These are phyloP conservation scores for Habropoda laboriosa DNA, from an alignment of 1,140 invertebrate species.

Conservation along the genomic window DNA sequence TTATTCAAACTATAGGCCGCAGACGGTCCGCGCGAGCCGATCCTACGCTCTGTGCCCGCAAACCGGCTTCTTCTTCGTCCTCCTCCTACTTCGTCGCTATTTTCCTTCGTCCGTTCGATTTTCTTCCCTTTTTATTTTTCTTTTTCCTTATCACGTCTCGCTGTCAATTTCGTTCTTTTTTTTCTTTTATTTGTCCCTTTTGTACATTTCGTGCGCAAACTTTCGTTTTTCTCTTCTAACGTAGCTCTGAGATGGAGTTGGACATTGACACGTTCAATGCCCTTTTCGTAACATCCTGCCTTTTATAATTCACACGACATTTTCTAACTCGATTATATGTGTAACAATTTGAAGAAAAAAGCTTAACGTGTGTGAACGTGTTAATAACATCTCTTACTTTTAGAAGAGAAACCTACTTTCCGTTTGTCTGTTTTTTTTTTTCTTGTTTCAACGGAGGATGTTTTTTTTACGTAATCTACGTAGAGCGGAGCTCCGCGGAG, in stretches of 20 bases:
- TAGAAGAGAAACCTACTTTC: too few species aligned
- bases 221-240: too few species aligned
- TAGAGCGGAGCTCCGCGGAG: background rate
- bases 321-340: too few species aligned
- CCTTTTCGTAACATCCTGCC: too few species aligned
- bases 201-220: too few species aligned
- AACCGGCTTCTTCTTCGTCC: background rate
- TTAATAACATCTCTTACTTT: background rate
- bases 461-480: background rate
- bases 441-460: background rate
- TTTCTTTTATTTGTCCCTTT: background rate
- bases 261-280: too few species aligned
- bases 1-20: background rate
- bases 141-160: background rate
- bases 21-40: background rate
- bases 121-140: background rate
- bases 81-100: too few species aligned
- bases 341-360: too few species aligned
- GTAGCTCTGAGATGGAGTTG: too few species aligned
- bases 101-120: background rate
- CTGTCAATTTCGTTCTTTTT: background rate
- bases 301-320: too few species aligned
- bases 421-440: background rate
- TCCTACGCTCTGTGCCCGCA: background rate
- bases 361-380: too few species aligned